Conservation (phyloP, 2,888 invertebrate genomes). For the Erebia aethiops region DNA sequence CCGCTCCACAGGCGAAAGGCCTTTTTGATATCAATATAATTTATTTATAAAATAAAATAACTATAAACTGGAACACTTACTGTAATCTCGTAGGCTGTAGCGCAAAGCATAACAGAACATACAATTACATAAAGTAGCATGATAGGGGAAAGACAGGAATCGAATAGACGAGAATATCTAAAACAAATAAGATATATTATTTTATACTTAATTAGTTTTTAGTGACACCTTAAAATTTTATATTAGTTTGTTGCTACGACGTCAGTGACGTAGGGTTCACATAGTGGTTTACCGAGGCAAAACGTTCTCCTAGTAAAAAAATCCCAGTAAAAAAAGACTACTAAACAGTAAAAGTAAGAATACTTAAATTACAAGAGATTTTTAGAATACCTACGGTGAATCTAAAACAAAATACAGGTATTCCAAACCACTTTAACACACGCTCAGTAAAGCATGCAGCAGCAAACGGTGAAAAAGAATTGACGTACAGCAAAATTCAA, state of each 20-base stretch:
- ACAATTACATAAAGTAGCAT: slow-evolving; percentile 73
- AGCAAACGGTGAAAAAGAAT: background rate
- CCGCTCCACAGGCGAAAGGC: too few species aligned
- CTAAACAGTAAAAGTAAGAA: background rate
- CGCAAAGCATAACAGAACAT: slow-evolving; percentile 72
- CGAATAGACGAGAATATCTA: slow-evolving; percentile 62
- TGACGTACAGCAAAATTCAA: background rate
- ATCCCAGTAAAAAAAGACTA: background rate
- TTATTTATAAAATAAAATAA: background rate
- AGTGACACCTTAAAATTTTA: too few species aligned
- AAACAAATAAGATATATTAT: slow-evolving; percentile 39
- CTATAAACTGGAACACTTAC: slow-evolving; percentile 50
- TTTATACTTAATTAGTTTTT: too few species aligned
- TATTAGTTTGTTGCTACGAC: too few species aligned
- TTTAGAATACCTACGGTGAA: background rate
- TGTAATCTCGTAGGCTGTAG: slow-evolving; percentile 72
- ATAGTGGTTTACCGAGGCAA: too few species aligned
- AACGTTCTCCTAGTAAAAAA: too few species aligned
- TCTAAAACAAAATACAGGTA: background rate
- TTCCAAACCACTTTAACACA: background rate
- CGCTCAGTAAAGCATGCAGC: background rate
- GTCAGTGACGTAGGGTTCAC: too few species aligned
- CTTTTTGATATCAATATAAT: too few species aligned
- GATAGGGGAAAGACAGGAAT: slow-evolving; percentile 68
- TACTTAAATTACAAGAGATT: background rate